phyloP scores from a whole-genome alignment of 35 echinoderm and acorn worm species.

The Apostichopus japonicus region DNA sequence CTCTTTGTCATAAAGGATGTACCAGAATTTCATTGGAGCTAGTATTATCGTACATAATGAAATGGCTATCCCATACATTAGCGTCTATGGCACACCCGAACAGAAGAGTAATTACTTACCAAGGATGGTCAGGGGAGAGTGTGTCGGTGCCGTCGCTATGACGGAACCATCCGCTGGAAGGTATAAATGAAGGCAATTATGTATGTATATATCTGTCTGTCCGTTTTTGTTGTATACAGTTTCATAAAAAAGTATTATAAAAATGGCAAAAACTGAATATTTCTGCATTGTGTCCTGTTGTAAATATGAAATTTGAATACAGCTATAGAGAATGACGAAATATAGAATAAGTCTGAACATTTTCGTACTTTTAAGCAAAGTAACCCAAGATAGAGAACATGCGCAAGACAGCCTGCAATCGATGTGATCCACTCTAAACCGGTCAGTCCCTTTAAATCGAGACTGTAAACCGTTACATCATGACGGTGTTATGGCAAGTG shows the following conservation, averaged over 20 bases:
- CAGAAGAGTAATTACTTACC: conserved; percentile 63
- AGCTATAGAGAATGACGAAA: no score
- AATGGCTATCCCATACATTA: conserved; percentile 61
- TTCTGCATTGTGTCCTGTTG: conserved; percentile 33
- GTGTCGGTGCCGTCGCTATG: conserved; percentile 52
- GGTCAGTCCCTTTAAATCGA: no score
- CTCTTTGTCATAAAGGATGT: background rate
- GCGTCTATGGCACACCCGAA: conserved; percentile 58
- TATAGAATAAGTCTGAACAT: no score
- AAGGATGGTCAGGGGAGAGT: conserved; percentile 48
- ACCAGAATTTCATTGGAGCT: conserved; percentile 27
- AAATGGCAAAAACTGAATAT: conserved; percentile 22
- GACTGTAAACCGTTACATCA: no score
- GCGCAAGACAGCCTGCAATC: no score
- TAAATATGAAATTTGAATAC: no score
- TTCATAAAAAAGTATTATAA: no score
- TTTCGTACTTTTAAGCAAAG: background rate
- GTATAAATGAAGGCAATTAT: background rate
- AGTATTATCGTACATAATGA: conserved; percentile 49
- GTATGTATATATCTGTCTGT: background rate
- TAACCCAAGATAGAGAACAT: no score
- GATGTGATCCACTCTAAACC: no score
- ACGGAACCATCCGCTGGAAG: conserved; percentile 12
- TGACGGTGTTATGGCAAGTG: no score
- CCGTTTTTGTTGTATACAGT: background rate